phyloP scores from a whole-genome alignment of 2,113 vertebrate species.

The Recurvirostra avosetta region DNA sequence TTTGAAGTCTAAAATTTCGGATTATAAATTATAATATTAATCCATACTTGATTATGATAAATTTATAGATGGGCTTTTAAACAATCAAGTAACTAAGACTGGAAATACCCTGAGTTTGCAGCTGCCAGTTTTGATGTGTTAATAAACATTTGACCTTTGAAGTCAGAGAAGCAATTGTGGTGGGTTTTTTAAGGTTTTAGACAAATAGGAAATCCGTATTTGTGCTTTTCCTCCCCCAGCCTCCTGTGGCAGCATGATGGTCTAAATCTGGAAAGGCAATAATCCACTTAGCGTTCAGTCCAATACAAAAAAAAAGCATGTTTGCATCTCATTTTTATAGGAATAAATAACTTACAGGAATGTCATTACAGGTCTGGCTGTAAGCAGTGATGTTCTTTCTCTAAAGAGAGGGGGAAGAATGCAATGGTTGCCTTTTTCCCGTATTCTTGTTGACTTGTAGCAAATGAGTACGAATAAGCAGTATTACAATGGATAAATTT shows the following conservation, averaged over 20 bases:
- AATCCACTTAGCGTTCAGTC: not conserved
- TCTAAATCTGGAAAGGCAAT: not conserved
- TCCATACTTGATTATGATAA: not conserved
- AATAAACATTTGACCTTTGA: not conserved
- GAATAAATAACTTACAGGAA: not conserved
- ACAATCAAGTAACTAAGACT: not conserved
- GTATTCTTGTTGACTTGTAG: not conserved
- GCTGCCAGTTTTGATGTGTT: not conserved
- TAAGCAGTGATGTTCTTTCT: not conserved
- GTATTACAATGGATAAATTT: not conserved
- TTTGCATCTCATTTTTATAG: not conserved
- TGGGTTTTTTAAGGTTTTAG: not conserved
- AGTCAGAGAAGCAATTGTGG: not conserved
- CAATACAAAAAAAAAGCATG: not conserved
- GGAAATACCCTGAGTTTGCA: not conserved
- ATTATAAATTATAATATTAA: not conserved
- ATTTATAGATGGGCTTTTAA: not conserved
- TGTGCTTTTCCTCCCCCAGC: not conserved
- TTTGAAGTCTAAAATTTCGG: not conserved
- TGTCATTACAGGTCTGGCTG: not conserved
- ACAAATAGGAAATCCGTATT: not conserved
- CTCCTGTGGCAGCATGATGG: not conserved
- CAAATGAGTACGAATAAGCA: not conserved
- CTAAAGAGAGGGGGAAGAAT: not conserved
- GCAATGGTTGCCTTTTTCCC: not conserved